Base-by-base conservation (phyloP, 1,140 invertebrate genomes). In the Bombus terrestris region DNA sequence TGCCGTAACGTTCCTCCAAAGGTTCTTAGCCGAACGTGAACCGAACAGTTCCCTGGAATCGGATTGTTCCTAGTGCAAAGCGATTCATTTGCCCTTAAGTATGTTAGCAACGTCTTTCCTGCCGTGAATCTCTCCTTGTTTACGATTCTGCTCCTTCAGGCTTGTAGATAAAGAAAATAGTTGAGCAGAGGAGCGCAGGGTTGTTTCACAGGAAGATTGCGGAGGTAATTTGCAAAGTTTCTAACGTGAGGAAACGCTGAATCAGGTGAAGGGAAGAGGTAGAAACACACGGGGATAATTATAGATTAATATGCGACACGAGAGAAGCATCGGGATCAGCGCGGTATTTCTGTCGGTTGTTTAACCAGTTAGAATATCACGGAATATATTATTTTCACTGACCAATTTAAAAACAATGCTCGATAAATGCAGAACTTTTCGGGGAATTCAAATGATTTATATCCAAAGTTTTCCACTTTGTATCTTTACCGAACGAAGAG, bases 21-120 rank as follows among this genome's bases (percentile, higher is more conserved):
- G 59, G 35, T 68, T 75, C 47, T 25, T 28, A 57, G 3, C 18
- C 3, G 73, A 28, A 53, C 1, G 43, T n/a, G 57, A 43, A n/a
- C 69, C 43, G 37, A 28, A 71, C 37, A 62, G 72, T 81, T 59
- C 10, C 47, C 53, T 28, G 13, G 72, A 37, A 66, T 66, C 57
- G 32, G 41, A 43, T 66, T 75, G 81, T 83, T 76, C 35, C 59
- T 53, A 12, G 53, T 47, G 39, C 72, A 83, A 72, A 53, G 79
- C 68, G 57, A 83, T 83, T 83, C 73, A 83, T 83, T 83, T 66
- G 41, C 71, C 32, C 35, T 83, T 76, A 83, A 83, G 72, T 75
- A 75, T 66, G 57, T 83, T 66, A 76, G 73, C 35, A 28, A 39
- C 39, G 35, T 68, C 62, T 68, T 37, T 57, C 41, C 25, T 47